phyloP scores from a whole-genome alignment of 1,140 invertebrate species.

The Atta colombica region DNA sequence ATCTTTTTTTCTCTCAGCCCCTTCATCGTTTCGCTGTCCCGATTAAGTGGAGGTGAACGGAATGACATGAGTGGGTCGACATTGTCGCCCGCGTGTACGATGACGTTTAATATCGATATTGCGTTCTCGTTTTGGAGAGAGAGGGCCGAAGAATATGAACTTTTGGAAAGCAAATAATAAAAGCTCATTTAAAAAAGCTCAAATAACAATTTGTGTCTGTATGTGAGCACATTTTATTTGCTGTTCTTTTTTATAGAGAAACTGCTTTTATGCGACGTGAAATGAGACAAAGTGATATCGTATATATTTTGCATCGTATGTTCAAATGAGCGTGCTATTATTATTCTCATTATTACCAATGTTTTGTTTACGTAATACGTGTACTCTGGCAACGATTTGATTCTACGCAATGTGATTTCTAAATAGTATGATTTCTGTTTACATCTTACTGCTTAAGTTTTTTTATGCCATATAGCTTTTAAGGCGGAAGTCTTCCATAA shows the following conservation, averaged over 20 bases:
- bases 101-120: constrained; percentile 40
- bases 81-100: neutral
- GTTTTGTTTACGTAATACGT: neutral
- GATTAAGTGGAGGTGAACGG: constrained; percentile 53
- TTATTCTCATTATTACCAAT: neutral
- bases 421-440: too few species aligned
- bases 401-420: neutral
- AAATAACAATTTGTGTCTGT: neutral
- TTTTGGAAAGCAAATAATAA: neutral
- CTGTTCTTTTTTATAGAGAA: neutral
- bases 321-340: neutral
- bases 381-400: neutral
- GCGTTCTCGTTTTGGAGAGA: neutral
- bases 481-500: too few species aligned
- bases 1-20: constrained; percentile 19
- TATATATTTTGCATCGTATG: neutral
- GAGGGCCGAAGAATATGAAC: neutral
- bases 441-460: too few species aligned
- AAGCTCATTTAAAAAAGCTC: neutral
- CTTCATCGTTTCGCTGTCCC: constrained; percentile 68
- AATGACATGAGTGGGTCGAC: constrained; percentile 4
- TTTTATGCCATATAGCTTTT: too few species aligned
- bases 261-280: neutral
- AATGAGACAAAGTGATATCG: neutral
- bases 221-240: neutral